Conservation (phyloP, 2,888 invertebrate species). For the Mycogona germanica region DNA sequence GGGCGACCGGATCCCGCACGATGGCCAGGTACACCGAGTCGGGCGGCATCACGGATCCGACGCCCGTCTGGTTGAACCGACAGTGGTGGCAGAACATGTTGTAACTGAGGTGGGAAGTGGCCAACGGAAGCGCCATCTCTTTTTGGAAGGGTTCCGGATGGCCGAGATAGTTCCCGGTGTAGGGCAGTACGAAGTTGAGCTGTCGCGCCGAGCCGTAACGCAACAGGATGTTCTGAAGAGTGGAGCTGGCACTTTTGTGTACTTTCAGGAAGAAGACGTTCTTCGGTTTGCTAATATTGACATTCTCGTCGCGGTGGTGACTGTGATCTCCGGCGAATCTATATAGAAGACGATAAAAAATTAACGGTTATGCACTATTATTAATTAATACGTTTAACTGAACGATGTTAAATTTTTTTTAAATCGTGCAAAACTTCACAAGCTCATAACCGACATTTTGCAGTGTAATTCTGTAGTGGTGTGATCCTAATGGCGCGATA, state of each 20-base stretch:
- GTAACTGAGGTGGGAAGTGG: conserved; percentile 17
- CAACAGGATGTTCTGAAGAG: conserved; percentile 30
- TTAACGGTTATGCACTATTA: too few relatives aligned
- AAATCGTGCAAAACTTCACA: too few relatives aligned
- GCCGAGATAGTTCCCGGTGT: conserved; percentile 27
- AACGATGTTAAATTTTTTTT: too few relatives aligned
- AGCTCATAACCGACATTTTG: too few relatives aligned
- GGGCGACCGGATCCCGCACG: conserved; percentile 27
- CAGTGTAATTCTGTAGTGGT: too few relatives aligned
- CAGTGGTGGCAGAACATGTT: conserved; percentile 25
- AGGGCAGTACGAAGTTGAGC: conserved; percentile 27
- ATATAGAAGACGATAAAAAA: too few relatives aligned
- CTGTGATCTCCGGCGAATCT: too few relatives aligned
- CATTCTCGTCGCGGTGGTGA: too few relatives aligned
- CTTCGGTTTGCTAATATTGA: neutral
- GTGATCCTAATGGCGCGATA: too few relatives aligned
- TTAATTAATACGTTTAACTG: neutral
- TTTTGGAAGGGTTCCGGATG: conserved; percentile 25
- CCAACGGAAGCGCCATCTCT: conserved; percentile 23
- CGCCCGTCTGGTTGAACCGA: conserved; percentile 21
- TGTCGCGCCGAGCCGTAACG: conserved; percentile 26
- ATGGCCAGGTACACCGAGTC: conserved; percentile 26
- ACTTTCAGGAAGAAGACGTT: conserved; percentile 30
- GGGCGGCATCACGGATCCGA: conserved; percentile 23
- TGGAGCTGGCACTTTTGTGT: conserved; percentile 30